Percentiles rank a stretch among this genome's conserved stretches.
phyloP scores from a whole-genome alignment of 2,113 vertebrate species.

The Zapornia atra region DNA sequence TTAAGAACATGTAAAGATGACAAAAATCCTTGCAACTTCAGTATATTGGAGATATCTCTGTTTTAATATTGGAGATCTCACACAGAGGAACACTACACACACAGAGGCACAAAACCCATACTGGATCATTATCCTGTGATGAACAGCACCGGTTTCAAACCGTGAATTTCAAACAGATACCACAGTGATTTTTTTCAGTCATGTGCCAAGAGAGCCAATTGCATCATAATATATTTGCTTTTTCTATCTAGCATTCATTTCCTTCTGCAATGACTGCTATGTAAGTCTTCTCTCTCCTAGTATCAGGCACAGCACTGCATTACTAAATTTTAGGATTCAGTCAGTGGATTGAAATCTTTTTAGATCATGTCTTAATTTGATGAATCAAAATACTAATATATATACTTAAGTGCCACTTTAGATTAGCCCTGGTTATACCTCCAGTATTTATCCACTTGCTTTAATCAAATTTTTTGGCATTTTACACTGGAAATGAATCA shows the following conservation, averaged over 20 bases:
- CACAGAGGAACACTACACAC: not conserved
- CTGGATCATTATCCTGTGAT: not conserved
- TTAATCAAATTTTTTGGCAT: not conserved
- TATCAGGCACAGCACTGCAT: not conserved
- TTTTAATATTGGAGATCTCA: not conserved
- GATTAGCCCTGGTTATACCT: not conserved
- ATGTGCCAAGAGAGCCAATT: accelerated
- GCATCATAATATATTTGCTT: not conserved
- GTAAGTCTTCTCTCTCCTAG: not conserved
- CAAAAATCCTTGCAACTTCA: not conserved
- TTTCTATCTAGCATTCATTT: not conserved
- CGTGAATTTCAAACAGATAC: not conserved
- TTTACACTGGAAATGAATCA: not conserved
- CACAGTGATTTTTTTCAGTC: not conserved
- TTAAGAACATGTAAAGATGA: not conserved
- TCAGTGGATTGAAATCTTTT: not conserved
- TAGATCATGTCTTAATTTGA: not conserved
- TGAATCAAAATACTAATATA: not conserved
- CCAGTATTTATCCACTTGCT: not conserved
- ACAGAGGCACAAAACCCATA: not conserved
- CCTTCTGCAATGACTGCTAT: not conserved
- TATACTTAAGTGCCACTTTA: not conserved
- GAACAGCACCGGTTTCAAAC: not conserved
- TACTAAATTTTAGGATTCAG: not conserved
- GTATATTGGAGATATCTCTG: not conserved